phyloP scores from a whole-genome alignment of 2,797 vertebrate genomes.

The Coendou prehensilis region DNA sequence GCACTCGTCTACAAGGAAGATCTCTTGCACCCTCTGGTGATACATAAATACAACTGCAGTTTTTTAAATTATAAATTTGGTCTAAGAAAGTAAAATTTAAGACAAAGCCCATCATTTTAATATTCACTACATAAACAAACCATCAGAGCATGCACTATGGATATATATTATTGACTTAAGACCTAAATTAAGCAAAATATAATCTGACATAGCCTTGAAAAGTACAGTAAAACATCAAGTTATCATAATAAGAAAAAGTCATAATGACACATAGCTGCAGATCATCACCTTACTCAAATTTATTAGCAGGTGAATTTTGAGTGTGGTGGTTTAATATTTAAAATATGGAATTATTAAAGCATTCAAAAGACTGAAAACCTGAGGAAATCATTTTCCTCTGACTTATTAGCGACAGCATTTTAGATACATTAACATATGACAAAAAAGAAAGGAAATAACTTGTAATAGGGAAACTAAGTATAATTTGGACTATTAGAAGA shows the following conservation, averaged over 20 bases:
- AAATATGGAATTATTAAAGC: background rate
- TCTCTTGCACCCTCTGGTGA: constrained; percentile 74
- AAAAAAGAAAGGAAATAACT: background rate
- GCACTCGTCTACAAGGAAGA: background rate
- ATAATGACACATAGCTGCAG: background rate
- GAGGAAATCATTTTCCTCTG: background rate
- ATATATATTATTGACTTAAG: background rate
- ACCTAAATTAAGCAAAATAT: background rate
- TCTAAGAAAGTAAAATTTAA: background rate
- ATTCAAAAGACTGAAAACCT: background rate
- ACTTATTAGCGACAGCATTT: background rate
- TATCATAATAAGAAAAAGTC: background rate
- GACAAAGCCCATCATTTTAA: background rate
- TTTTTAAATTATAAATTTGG: background rate
- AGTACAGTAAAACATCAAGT: background rate
- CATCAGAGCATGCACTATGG: background rate
- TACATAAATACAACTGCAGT: background rate
- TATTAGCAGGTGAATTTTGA: background rate
- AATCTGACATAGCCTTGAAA: background rate
- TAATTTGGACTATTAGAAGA: background rate
- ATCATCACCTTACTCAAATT: background rate
- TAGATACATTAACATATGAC: background rate
- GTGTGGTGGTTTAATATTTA: background rate
- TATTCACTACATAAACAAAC: background rate
- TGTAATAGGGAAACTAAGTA: background rate